These are phyloP conservation scores for Istiophorus platypterus DNA, from an alignment of 2,113 vertebrate species.

Conservation along the genomic window DNA sequence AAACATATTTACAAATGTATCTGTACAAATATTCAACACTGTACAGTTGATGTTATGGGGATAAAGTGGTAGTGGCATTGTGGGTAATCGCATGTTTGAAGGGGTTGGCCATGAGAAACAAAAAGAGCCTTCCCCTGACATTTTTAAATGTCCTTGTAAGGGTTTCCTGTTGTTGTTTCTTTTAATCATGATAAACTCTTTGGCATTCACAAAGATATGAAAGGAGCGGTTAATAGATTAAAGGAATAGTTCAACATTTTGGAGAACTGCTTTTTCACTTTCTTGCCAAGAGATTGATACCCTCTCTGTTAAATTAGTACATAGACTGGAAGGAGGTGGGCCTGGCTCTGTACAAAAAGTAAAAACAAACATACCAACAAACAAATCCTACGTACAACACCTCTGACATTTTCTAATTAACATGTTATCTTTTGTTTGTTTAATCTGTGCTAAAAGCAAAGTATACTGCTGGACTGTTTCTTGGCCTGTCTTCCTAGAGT, in stretches of 20 bases:
- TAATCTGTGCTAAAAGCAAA: neutral
- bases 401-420: neutral
- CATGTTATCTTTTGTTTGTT: neutral
- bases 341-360: neutral
- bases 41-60: conserved; percentile 30
- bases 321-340: neutral
- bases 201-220: conserved; percentile 70
- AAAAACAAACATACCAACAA: too few species aligned
- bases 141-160: neutral
- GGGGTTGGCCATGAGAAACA: neutral
- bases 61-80: conserved; percentile 18
- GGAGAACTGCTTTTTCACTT: neutral
- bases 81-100: conserved; percentile 9
- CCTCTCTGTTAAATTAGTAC: neutral
- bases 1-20: conserved; percentile 71
- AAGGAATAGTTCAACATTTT: conserved; percentile 5
- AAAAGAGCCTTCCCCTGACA: neutral
- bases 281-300: neutral
- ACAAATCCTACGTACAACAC: neutral
- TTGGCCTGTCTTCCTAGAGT: neutral
- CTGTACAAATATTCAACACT: conserved; percentile 71
- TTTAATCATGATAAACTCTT: conserved; percentile 62
- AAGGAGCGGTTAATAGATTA: neutral
- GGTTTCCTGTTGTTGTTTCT: neutral
- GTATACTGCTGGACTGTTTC: neutral